Conservation (phyloP, 2,113 vertebrate species). For the Myocastor coypus region DNA sequence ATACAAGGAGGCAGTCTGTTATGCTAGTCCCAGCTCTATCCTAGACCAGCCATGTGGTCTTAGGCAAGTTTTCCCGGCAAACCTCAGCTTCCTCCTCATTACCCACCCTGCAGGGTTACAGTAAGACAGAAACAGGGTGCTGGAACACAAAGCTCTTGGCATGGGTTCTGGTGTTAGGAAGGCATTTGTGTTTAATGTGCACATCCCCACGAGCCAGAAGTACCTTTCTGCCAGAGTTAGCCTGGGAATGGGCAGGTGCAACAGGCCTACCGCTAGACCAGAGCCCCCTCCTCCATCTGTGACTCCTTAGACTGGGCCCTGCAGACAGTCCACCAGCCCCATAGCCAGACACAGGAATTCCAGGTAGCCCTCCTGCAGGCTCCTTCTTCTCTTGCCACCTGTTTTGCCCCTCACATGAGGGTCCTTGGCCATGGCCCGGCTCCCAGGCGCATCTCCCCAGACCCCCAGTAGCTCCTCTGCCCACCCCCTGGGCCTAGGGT, state of each 20-base stretch:
- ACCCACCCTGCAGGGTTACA: neutral
- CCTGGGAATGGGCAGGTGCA: neutral
- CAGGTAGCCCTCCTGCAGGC: neutral
- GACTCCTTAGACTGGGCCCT: neutral
- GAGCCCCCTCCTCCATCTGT: neutral
- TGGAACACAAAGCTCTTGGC: conserved; percentile 13
- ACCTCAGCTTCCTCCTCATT: neutral
- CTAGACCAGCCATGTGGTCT: neutral
- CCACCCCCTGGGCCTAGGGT: neutral
- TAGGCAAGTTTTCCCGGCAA: neutral
- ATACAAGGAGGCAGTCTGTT: neutral
- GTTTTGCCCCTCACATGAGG: neutral
- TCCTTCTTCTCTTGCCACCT: neutral
- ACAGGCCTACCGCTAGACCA: neutral
- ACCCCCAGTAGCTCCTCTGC: neutral
- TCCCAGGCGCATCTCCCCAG: neutral
- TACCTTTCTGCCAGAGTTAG: neutral
- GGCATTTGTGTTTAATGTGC: neutral
- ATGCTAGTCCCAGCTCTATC: neutral
- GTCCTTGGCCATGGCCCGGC: neutral
- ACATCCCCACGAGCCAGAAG: neutral
- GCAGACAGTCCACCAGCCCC: neutral
- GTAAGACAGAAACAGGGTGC: neutral
- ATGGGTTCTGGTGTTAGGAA: neutral
- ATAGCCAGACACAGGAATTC: neutral